Conservation (phyloP, 1,140 invertebrate species). For the Microvelia longipes region DNA sequence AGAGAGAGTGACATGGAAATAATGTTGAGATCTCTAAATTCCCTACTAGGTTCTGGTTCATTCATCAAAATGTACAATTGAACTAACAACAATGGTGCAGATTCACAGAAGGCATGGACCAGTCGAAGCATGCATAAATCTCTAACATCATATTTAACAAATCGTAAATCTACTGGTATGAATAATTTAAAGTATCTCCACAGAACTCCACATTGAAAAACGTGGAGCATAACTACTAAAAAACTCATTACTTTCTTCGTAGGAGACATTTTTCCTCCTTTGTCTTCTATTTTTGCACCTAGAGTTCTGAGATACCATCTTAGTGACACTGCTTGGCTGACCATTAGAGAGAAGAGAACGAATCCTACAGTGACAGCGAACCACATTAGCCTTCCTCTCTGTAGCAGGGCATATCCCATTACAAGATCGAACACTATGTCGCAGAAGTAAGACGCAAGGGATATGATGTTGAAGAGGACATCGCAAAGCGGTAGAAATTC, state of each 20-base stretch:
- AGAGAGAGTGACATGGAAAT: conserved; percentile 67
- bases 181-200: conserved; percentile 76
- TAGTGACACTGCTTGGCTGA: conserved; percentile 42
- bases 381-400: conserved; percentile 40
- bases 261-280: conserved; percentile 11
- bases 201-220: conserved; percentile 63
- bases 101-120: conserved; percentile 73
- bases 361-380: conserved; percentile 47
- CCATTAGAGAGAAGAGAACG: conserved; percentile 49
- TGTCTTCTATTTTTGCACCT: conserved; percentile 10
- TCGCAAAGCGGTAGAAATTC: conserved; percentile 74
- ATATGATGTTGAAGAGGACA: conserved; percentile 79
- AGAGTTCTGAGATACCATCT: conserved; percentile 30
- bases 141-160: conserved; percentile 62
- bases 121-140: conserved; percentile 63
- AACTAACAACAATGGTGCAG: conserved; percentile 69
- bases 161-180: conserved; percentile 64
- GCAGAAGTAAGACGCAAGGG: conserved; percentile 78
- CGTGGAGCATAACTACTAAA: conserved; percentile 48
- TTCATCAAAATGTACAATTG: conserved; percentile 57
- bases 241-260: conserved; percentile 14
- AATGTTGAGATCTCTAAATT: conserved; percentile 57
- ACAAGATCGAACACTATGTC: conserved; percentile 78
- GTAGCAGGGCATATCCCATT: conserved; percentile 63
- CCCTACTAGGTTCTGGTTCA: conserved; percentile 27